A percentile compares a stretch with the other conserved stretches of the same genome.
These are phyloP conservation scores for Poecilus cupreus DNA, from an alignment of 2,888 invertebrate species.

Conservation along the genomic window DNA sequence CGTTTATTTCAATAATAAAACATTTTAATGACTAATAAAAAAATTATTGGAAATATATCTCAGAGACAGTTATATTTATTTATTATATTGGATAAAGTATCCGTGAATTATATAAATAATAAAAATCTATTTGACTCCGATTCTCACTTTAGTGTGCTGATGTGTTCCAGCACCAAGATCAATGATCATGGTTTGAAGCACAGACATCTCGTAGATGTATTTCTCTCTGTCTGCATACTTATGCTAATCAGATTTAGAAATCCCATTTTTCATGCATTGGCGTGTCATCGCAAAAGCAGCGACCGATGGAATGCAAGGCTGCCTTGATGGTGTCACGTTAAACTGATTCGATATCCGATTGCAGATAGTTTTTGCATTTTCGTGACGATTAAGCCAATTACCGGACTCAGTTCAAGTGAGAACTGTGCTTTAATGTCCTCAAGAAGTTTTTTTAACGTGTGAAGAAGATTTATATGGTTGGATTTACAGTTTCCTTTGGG, in stretches of 20 bases:
- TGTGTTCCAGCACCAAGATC: too few species aligned
- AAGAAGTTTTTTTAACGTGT: not conserved
- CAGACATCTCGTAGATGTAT: too few species aligned
- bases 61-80: too few species aligned
- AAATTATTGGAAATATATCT: too few species aligned
- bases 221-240: constrained; percentile 1
- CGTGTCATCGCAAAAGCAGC: constrained; percentile 10
- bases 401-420: constrained; percentile 4
- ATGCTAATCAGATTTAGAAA: constrained; percentile 6
- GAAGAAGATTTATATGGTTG: constrained; percentile 7
- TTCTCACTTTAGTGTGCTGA: too few species aligned
- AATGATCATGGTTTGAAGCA: too few species aligned
- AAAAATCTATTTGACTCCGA: too few species aligned
- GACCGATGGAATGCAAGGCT: not conserved
- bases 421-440: constrained; percentile 24
- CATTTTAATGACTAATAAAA: too few species aligned
- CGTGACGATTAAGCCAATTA: constrained; percentile 50
- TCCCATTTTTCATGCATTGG: constrained; percentile 5
- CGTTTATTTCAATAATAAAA: too few species aligned
- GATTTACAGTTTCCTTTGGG: not conserved
- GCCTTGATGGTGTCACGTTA: constrained; percentile 11
- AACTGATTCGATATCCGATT: constrained; percentile 37
- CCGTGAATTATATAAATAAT: too few species aligned
- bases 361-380: constrained; percentile 44
- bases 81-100: too few species aligned